These are phyloP conservation scores for Myiopsitta monachus DNA, from an alignment of 2,113 vertebrate genomes.

Conservation along the genomic window DNA sequence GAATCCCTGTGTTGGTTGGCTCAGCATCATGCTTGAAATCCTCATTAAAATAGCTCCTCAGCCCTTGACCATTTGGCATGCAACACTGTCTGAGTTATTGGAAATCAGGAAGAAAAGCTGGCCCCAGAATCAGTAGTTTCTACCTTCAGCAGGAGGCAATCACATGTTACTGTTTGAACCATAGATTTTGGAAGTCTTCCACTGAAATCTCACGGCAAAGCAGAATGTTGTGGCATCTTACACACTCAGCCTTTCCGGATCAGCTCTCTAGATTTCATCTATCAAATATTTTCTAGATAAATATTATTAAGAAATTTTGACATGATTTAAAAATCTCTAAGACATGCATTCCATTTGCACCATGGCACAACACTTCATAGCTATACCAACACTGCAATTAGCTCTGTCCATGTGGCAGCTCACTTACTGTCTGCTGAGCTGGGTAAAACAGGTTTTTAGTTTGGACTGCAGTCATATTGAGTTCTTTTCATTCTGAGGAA, in stretches of 20 bases:
- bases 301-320: background rate
- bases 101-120: background rate
- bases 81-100: background rate
- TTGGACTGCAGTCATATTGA: background rate
- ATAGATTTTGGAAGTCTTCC: background rate
- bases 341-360: background rate
- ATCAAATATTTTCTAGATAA: background rate
- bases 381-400: background rate
- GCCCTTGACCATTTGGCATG: background rate
- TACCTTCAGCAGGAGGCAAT: conserved; percentile 1
- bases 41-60: background rate
- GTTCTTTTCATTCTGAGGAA: background rate
- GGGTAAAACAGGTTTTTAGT: background rate
- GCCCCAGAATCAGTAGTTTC: background rate
- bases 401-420: background rate
- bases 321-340: background rate
- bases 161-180: background rate
- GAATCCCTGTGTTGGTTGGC: background rate
- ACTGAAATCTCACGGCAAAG: background rate
- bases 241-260: background rate
- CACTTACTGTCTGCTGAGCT: background rate
- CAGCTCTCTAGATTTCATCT: background rate
- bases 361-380: background rate
- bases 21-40: background rate
- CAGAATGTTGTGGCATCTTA: background rate